These are phyloP conservation scores for Arizona elegans DNA, from an alignment of 2,113 vertebrate genomes.

Conservation along the genomic window DNA sequence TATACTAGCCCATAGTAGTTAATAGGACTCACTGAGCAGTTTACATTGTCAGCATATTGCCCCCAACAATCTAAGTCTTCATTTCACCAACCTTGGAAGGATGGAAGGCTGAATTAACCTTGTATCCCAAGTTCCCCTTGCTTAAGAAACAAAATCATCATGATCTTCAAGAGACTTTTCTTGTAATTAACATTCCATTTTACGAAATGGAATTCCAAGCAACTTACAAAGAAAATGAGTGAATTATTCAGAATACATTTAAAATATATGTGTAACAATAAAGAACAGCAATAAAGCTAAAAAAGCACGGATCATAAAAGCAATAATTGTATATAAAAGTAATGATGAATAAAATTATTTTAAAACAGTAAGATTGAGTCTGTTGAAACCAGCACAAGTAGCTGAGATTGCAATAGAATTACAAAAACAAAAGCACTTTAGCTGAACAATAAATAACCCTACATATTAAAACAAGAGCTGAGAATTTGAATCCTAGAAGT, in stretches of 20 bases:
- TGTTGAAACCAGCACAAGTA: not conserved
- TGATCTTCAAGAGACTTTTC: not conserved
- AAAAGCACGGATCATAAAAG: not conserved
- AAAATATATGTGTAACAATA: not conserved
- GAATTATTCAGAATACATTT: not conserved
- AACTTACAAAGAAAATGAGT: not conserved
- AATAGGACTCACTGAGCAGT: not conserved
- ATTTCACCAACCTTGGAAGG: not conserved
- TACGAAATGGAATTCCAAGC: not conserved
- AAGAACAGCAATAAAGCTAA: constrained; percentile 8
- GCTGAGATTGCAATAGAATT: not conserved
- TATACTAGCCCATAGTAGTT: not conserved
- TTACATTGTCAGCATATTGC: not conserved
- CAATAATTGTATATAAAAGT: not conserved
- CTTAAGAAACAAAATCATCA: not conserved
- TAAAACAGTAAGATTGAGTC: not conserved
- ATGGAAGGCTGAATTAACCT: not conserved
- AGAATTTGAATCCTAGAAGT: not conserved
- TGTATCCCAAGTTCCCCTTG: not conserved
- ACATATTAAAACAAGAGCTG: not conserved
- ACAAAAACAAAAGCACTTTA: not conserved
- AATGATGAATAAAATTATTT: not conserved
- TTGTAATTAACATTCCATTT: not conserved
- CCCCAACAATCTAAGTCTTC: not conserved
- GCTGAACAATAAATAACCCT: not conserved